Conservation (phyloP, 1,140 invertebrate genomes). For the Aplysia californica region DNA sequence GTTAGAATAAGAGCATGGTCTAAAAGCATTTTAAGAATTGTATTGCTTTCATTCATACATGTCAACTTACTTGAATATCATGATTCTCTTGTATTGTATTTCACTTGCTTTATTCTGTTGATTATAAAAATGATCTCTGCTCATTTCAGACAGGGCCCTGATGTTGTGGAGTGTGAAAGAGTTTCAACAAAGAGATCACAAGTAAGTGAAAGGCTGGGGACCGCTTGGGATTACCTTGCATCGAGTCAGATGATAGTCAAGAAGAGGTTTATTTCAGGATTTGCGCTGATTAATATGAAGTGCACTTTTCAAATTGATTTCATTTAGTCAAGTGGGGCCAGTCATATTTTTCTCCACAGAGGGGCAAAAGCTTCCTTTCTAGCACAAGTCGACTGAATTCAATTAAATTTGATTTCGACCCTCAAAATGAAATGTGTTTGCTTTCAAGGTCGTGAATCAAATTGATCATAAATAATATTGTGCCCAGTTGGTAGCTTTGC, state of each 20-base stretch:
- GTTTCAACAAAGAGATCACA: conserved; percentile 76
- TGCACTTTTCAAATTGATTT: neutral
- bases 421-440: no score
- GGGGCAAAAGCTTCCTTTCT: no score
- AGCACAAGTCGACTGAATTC: no score
- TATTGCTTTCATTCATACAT: no score
- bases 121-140: conserved; percentile 9
- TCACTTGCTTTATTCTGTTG: neutral
- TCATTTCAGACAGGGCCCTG: conserved; percentile 82
- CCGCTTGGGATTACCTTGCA: neutral
- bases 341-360: neutral
- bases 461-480: no score
- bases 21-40: no score
- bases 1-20: no score
- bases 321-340: neutral
- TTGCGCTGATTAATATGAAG: neutral
- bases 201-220: conserved; percentile 73
- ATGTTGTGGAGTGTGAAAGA: conserved; percentile 85
- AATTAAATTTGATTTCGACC: no score
- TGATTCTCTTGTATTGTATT: neutral
- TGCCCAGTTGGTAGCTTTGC: no score
- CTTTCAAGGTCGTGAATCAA: no score
- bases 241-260: neutral
- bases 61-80: no score
- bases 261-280: neutral